phyloP scores from a whole-genome alignment of 37 sponge, comb jelly and placozoan genomes.

The Bolinopsis microptera region DNA sequence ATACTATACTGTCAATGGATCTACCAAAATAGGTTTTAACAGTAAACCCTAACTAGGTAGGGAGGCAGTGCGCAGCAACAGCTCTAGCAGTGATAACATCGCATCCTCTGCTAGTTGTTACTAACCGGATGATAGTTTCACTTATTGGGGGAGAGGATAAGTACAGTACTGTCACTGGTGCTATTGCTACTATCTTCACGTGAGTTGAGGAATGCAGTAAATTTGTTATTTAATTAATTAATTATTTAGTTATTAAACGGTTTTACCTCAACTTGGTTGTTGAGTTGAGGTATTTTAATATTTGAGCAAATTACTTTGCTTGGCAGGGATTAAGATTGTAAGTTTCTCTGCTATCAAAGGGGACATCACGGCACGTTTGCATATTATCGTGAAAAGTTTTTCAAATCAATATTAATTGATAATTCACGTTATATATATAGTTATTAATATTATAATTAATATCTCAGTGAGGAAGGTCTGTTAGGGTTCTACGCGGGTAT shows the following conservation, averaged over 20 bases:
- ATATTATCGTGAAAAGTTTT: too few relatives aligned
- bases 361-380: too few relatives aligned
- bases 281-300: too few relatives aligned
- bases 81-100: not conserved
- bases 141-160: conserved; percentile 27
- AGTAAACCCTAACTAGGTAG: too few relatives aligned
- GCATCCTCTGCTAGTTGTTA: conserved; percentile 29
- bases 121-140: conserved; percentile 50
- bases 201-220: not conserved
- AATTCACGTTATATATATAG: too few relatives aligned
- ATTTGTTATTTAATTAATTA: not conserved
- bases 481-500: conserved; percentile 52
- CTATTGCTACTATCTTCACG: conserved; percentile 39
- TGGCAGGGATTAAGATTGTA: too few relatives aligned
- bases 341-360: too few relatives aligned
- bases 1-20: too few relatives aligned
- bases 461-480: conserved; percentile 26
- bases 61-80: conserved; percentile 43
- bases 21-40: too few relatives aligned
- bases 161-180: conserved; percentile 22
- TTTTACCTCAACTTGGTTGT: too few relatives aligned
- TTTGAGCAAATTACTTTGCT: too few relatives aligned
- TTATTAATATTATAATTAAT: not conserved
- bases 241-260: not conserved
- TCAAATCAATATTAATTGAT: too few relatives aligned